Evolutionary conservation across 2,113 vertebrate genomes (phyloP).

Genomic region (Pseudorasbora parva): DNA sequence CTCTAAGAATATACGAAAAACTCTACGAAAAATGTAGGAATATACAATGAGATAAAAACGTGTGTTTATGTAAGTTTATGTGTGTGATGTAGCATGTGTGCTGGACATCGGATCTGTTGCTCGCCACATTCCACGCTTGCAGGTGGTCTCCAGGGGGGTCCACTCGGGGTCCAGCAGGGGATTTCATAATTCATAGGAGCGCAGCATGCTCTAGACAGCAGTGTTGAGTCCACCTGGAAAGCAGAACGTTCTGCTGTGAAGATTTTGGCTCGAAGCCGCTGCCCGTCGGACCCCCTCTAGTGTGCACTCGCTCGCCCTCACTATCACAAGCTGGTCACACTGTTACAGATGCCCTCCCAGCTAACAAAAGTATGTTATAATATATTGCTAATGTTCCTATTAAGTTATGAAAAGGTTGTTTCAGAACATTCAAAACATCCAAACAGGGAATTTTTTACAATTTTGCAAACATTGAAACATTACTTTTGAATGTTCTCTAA

Average conservation of each 20-base stretch:
- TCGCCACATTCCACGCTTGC: constrained; percentile 78
- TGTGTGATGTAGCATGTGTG: constrained; percentile 70
- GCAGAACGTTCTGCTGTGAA: constrained; percentile 95
- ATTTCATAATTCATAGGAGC: constrained; percentile 98
- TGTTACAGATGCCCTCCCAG: constrained; percentile 86
- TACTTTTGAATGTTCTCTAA: too few species aligned
- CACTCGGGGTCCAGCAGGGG: constrained; percentile 82
- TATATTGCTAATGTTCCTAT: too few species aligned
- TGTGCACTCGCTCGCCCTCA: constrained; percentile 80
- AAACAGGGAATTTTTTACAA: too few species aligned
- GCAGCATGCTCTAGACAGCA: constrained; percentile 86
- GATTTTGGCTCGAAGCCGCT: constrained; percentile 91
- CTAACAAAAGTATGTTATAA: too few species aligned
- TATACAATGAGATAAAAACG: constrained; percentile 15
- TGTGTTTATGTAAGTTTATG: constrained; percentile 51
- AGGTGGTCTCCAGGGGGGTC: constrained; percentile 98
- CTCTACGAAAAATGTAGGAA: too few species aligned
- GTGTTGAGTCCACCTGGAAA: constrained; percentile 98
- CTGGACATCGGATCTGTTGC: constrained; percentile 73
- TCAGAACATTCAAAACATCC: too few species aligned
- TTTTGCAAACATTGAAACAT: too few species aligned
- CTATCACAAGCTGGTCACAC: constrained; percentile 88
- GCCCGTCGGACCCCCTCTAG: constrained; percentile 68
- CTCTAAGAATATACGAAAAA: too few species aligned
- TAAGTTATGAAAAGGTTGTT: too few species aligned